Conservation (phyloP, 92 coral and sea anemone species). For the Nematostella vectensis region DNA sequence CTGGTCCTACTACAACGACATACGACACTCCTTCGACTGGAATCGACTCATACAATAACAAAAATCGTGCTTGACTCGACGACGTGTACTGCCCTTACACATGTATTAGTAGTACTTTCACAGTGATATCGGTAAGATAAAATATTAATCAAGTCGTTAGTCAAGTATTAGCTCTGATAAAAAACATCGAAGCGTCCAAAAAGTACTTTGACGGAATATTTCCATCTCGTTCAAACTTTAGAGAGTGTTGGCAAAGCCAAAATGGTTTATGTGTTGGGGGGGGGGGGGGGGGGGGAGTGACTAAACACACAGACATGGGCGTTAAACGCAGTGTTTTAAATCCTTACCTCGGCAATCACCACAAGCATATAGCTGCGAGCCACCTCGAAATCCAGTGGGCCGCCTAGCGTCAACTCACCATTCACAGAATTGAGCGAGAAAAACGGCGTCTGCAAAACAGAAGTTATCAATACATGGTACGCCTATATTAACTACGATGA, state of each 20-base stretch:
- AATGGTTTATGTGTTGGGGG: not conserved
- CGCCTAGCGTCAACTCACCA: slow-evolving; percentile 44
- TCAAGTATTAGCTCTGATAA: no score
- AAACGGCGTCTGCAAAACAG: slow-evolving; percentile 48
- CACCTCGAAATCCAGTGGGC: slow-evolving; percentile 66
- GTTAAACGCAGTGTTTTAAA: not conserved
- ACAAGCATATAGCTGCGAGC: slow-evolving; percentile 59
- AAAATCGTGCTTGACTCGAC: no score
- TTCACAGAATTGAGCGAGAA: slow-evolving; percentile 39
- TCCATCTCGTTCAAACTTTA: no score
- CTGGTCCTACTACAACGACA: no score
- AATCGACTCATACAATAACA: no score
- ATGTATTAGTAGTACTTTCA: no score
- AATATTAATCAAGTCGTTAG: no score
- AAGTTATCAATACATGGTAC: not conserved
- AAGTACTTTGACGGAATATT: not conserved
- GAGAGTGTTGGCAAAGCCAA: not conserved
- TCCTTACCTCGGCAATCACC: slow-evolving; percentile 64
- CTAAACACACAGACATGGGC: not conserved
- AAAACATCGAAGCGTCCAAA: not conserved
- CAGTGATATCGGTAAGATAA: no score
- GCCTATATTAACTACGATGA: not conserved
- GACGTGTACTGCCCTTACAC: no score
- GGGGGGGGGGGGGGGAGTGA: not conserved
- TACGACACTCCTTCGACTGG: no score